These are phyloP conservation scores for Neosilurus mollespiculum DNA, from an alignment of 2,797 vertebrate genomes.

Conservation along the genomic window DNA sequence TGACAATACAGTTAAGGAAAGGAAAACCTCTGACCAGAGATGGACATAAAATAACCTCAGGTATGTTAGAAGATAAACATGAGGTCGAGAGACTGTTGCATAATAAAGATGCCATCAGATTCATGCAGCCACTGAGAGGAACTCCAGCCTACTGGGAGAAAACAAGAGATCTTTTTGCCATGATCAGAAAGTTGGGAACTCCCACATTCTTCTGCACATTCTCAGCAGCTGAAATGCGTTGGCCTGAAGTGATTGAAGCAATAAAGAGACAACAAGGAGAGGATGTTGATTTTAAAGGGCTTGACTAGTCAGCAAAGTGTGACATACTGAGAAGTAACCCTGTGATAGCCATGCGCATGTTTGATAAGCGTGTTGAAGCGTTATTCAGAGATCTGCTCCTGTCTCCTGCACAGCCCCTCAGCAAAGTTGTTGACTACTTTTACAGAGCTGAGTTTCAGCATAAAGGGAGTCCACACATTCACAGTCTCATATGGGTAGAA, in stretches of 20 bases:
- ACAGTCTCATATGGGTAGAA: constrained; percentile 2
- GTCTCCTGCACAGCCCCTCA: constrained; percentile 13
- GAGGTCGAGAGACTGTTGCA: constrained; percentile 37
- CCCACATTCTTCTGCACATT: constrained; percentile 40
- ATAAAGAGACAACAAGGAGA: constrained; percentile 42
- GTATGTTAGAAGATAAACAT: constrained; percentile 35
- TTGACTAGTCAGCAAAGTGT: constrained; percentile 34
- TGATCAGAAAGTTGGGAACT: constrained; percentile 27
- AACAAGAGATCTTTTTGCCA: constrained; percentile 31
- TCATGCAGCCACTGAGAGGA: constrained; percentile 53
- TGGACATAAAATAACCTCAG: constrained; percentile 38
- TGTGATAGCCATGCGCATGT: constrained; percentile 20
- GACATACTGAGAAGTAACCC: constrained; percentile 27
- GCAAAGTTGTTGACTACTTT: constrained; percentile 28
- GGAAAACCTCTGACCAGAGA: constrained; percentile 39
- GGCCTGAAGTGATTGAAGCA: constrained; percentile 21
- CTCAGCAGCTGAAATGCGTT: constrained; percentile 40
- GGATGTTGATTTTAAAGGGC: constrained; percentile 3
- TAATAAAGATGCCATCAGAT: constrained; percentile 37
- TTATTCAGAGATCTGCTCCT: not conserved
- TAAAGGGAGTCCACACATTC: constrained; percentile 3
- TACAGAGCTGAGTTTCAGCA: constrained; percentile 10
- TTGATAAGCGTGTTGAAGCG: constrained; percentile 23
- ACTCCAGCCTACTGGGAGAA: constrained; percentile 51
- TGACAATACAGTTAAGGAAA: constrained; percentile 39